phyloP scores from a whole-genome alignment of 1,140 invertebrate genomes.

The Macrocentrus cingulum region DNA sequence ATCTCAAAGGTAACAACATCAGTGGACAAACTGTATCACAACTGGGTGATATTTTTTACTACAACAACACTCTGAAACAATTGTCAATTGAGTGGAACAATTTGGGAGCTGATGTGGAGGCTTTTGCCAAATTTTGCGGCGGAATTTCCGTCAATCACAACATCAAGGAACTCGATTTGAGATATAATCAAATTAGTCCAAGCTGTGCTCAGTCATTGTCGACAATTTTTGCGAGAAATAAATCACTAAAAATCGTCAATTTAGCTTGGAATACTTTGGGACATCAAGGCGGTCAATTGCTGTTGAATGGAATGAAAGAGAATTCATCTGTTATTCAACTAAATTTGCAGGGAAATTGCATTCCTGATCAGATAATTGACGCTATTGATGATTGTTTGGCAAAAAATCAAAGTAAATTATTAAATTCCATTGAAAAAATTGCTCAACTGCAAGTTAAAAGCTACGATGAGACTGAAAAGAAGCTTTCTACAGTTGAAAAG shows the following conservation, averaged over 20 bases:
- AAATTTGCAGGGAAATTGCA: constrained; percentile 52
- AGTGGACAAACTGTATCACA: constrained; percentile 39
- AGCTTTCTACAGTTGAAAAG: too few relatives aligned
- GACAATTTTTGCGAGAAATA: constrained; percentile 43
- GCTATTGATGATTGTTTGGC: constrained; percentile 39
- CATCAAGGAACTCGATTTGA: constrained; percentile 50
- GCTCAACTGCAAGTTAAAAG: too few relatives aligned
- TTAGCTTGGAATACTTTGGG: constrained; percentile 56
- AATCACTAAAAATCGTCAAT: constrained; percentile 45
- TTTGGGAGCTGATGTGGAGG: constrained; percentile 43
- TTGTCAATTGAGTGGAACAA: constrained; percentile 54
- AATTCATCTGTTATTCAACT: constrained; percentile 45
- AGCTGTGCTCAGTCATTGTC: constrained; percentile 41
- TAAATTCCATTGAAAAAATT: too few relatives aligned
- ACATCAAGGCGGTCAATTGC: constrained; percentile 45
- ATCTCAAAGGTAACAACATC: constrained; percentile 56
- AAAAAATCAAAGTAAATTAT: constrained; percentile 38
- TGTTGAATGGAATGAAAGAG: constrained; percentile 43
- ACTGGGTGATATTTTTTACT: constrained; percentile 45
- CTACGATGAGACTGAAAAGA: too few relatives aligned
- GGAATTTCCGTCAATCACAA: constrained; percentile 48
- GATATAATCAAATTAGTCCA: constrained; percentile 54
- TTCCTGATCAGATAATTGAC: constrained; percentile 48
- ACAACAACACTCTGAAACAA: constrained; percentile 46
- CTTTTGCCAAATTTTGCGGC: constrained; percentile 50